Base-by-base conservation (phyloP, 2,797 vertebrate species). In the Lepilemur septentrionalis region DNA sequence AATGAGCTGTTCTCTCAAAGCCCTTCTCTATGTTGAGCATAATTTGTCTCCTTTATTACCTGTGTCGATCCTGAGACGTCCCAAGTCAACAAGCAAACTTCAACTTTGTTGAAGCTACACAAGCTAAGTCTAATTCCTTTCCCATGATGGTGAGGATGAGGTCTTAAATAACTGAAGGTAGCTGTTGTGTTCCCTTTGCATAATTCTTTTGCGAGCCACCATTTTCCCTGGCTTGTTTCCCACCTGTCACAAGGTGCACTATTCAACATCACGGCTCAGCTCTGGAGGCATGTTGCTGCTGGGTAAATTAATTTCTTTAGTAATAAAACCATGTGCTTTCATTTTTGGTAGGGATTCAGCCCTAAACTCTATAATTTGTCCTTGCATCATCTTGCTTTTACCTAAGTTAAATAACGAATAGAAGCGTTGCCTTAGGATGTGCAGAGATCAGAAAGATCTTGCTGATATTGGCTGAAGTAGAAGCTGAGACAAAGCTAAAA, bases 81-180 rank as follows among this genome's bases (percentile, higher is more conserved):
- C 6, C 48, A 43, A 69, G 13, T 92, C 17, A 61, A 50, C 30
- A 25, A 41, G 23, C 43, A 46, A 52, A 81, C 20, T 85, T 89
- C 11, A 41, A 48, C 18, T 76, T 90, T 87, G 32, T 61, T 87
- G 57, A 83, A 92, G 3, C 48, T 90, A 70, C 5, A 57, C 30
- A 92, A 83, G 78, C 38, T 30, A 84, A 84, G 12, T 81, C 81
- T 70, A 90, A 67, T 88, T 76, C 59, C n/a, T 88, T 41, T 88
- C 48, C 15, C 11, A 28, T 70, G 35, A 43, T 69, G 38, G 50
- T 89, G 75, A n/a, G n/a, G 13, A 25, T 43, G 9, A 72, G 43
- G 30, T 59, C 10, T 84, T 70, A 76, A 83, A 59, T 70, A 94
- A 93, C 46, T 79, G 23, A 67, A 85, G 46, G 25, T 35, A 88